These are phyloP conservation scores for Turnix velox DNA, from an alignment of 2,113 vertebrate genomes.

Conservation along the genomic window DNA sequence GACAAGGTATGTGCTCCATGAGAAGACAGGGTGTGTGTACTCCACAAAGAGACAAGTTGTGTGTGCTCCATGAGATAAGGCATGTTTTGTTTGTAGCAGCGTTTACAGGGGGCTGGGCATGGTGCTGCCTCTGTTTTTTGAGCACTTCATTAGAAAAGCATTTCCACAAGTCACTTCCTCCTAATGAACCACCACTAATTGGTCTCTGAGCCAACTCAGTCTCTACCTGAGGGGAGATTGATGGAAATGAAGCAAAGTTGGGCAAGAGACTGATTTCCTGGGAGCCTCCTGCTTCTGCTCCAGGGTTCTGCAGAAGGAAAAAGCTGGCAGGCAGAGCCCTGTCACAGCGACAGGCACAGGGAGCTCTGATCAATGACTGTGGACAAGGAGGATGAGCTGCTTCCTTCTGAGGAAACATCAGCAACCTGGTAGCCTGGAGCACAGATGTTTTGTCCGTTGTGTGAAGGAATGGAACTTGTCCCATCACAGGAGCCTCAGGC, in stretches of 20 bases:
- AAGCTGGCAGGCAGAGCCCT: background rate
- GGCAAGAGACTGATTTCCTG: background rate
- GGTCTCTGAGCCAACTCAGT: background rate
- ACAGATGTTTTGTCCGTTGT: background rate
- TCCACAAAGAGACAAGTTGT: too few relatives aligned
- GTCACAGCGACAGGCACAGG: background rate
- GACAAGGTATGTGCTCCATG: too few relatives aligned
- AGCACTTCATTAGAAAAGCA: background rate
- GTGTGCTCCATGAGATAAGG: background rate
- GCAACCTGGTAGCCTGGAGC: background rate
- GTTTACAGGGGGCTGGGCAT: rapidly evolving
- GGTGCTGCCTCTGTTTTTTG: background rate
- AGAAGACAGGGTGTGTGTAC: background rate
- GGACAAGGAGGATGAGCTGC: background rate
- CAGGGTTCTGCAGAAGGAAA: background rate
- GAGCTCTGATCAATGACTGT: background rate
- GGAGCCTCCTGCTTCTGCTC: background rate
- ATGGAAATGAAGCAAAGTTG: background rate
- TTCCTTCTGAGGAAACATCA: background rate
- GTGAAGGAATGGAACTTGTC: background rate
- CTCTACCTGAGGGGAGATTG: background rate
- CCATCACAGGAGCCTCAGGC: background rate
- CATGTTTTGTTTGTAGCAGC: background rate
- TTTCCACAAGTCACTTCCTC: background rate
- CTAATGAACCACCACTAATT: background rate